A percentile compares a stretch with the other conserved stretches of the same genome.
Conservation (phyloP, 2,888 invertebrate genomes). For the Rambutsinella grinnellia region DNA sequence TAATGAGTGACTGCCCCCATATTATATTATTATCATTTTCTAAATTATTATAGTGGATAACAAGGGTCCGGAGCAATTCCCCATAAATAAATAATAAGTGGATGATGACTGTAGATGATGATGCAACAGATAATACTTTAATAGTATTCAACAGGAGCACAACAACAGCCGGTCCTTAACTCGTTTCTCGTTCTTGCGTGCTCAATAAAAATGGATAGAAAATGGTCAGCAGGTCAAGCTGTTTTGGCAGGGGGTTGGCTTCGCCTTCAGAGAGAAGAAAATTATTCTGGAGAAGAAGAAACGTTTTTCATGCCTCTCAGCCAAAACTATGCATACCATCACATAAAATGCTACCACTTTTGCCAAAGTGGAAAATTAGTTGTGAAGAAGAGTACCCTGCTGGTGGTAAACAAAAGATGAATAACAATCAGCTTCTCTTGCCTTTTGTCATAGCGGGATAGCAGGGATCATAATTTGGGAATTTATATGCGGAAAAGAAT, state of each 20-base stretch:
- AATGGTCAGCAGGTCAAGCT: conserved; percentile 42
- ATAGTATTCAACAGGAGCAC: conserved; percentile 19
- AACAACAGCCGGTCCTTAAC: conserved; percentile 16
- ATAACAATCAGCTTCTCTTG: conserved; percentile 18
- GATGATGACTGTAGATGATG: conserved; percentile 36
- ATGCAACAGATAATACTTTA: conserved; percentile 34
- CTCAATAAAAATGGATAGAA: conserved; percentile 16
- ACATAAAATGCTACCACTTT: conserved; percentile 12
- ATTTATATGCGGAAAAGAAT: too few relatives aligned
- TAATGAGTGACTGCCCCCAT: neutral
- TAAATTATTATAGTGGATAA: conserved; percentile 36
- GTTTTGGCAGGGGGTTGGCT: conserved; percentile 42
- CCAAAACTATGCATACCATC: too few relatives aligned
- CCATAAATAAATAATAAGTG: conserved; percentile 32
- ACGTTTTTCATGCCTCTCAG: conserved; percentile 23
- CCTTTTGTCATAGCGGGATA: too few relatives aligned
- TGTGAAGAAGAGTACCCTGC: conserved; percentile 22
- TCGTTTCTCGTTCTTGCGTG: conserved; percentile 9
- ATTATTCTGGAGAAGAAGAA: too few relatives aligned
- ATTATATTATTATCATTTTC: conserved; percentile 1
- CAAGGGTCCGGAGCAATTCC: conserved; percentile 22
- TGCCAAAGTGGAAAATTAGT: conserved; percentile 21
- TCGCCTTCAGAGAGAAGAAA: neutral
- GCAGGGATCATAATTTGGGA: too few relatives aligned
- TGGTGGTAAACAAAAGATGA: conserved; percentile 34